Evolutionary conservation across 2,888 invertebrate genomes (phyloP).

Genomic region (Noctua janthina): DNA sequence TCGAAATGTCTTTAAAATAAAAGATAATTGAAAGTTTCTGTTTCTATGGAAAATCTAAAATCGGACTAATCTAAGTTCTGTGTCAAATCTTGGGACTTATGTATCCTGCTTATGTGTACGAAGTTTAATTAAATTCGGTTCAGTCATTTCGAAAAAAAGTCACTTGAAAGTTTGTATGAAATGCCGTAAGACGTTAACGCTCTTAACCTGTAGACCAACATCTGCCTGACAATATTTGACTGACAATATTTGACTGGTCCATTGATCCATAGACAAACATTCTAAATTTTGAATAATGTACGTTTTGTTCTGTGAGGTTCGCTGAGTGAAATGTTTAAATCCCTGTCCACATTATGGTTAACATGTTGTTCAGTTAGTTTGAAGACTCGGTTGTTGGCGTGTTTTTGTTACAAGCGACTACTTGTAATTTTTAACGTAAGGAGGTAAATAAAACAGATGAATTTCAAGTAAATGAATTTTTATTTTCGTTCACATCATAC

Average conservation of each 20-base stretch:
- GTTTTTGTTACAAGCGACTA: background rate
- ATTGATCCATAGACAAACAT: background rate
- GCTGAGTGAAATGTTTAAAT: background rate
- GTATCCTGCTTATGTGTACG: no score
- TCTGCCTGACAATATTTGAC: background rate
- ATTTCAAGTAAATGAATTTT: conserved; percentile 86
- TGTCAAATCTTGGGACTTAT: no score
- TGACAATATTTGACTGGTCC: background rate
- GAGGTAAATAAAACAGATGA: conserved; percentile 64
- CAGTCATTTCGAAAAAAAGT: no score
- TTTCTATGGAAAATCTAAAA: no score
- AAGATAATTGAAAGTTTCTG: no score
- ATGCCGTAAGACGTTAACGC: no score
- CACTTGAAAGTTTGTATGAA: no score
- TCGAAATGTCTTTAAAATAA: no score
- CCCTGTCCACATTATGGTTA: background rate
- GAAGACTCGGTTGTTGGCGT: background rate
- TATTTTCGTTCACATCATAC: conserved; percentile 89
- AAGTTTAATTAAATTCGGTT: no score
- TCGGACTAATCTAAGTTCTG: no score
- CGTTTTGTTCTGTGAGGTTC: background rate
- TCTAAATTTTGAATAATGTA: background rate
- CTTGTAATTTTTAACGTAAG: conserved; percentile 33
- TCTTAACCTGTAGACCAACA: background rate
- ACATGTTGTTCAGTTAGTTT: background rate